These are phyloP conservation scores for Melitaea cinxia DNA, from an alignment of 1,140 invertebrate species.

Conservation along the genomic window DNA sequence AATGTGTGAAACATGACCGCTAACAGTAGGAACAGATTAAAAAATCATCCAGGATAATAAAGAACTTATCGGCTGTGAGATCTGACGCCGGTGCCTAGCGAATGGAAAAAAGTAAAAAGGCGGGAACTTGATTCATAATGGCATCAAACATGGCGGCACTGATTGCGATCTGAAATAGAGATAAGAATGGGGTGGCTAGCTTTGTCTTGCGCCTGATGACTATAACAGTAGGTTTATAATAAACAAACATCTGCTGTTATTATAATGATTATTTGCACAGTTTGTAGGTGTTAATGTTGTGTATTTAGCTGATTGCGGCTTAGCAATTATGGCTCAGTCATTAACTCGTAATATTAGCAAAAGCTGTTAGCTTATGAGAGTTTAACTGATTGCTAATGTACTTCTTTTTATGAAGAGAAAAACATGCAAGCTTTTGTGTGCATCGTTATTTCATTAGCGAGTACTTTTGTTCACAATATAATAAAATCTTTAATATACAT, in stretches of 20 bases:
- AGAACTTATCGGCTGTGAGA: slow-evolving; percentile 77
- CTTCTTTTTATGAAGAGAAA: no score
- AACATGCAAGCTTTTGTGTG: no score
- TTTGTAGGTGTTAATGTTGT: slow-evolving; percentile 37
- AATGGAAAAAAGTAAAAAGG: slow-evolving; percentile 79
- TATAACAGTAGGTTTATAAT: slow-evolving; percentile 52
- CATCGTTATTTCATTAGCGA: no score
- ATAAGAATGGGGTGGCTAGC: slow-evolving; percentile 65
- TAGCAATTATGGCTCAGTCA: not conserved
- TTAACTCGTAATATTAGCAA: not conserved
- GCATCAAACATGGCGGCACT: slow-evolving; percentile 73
- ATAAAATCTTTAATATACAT: no score
- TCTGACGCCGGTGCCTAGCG: slow-evolving; percentile 75
- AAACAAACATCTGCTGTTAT: slow-evolving; percentile 44
- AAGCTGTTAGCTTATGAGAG: no score
- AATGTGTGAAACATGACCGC: slow-evolving; percentile 53
- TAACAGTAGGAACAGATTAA: slow-evolving; percentile 68
- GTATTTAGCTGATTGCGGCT: slow-evolving; percentile 17
- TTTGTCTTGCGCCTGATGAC: slow-evolving; percentile 74
- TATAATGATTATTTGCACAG: slow-evolving; percentile 37
- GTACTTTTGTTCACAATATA: no score
- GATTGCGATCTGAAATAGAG: slow-evolving; percentile 74
- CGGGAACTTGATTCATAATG: slow-evolving; percentile 79
- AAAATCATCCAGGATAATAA: slow-evolving; percentile 80
- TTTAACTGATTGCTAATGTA: no score